These are phyloP conservation scores for Ceratitis capitata DNA, from an alignment of 1,140 invertebrate genomes.

Conservation along the genomic window DNA sequence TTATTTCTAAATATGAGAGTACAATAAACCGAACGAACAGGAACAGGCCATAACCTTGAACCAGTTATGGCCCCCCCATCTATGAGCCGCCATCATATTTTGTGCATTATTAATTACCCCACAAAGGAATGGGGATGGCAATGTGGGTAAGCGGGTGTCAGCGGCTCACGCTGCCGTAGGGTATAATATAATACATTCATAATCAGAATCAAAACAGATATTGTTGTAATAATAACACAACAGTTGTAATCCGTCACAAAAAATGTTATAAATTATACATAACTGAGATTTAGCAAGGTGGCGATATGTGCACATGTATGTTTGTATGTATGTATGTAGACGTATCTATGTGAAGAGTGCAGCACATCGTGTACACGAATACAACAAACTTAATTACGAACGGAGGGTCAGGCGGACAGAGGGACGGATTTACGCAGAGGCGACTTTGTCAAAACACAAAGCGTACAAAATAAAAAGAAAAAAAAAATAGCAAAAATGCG, in stretches of 20 bases:
- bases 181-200: slow-evolving; percentile 54
- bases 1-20: slow-evolving; percentile 46
- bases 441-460: no score
- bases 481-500: slow-evolving; percentile 32
- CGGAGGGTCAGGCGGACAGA: no score
- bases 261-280: slow-evolving; percentile 56
- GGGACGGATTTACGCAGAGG: neutral
- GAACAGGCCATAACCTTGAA: slow-evolving; percentile 62
- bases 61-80: slow-evolving; percentile 40
- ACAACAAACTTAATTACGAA: slow-evolving; percentile 19
- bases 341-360: neutral
- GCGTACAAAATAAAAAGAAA: no score
- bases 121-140: neutral
- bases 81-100: neutral
- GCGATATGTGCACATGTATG: slow-evolving; percentile 54
- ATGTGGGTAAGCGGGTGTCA: neutral
- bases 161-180: slow-evolving; percentile 41
- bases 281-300: slow-evolving; percentile 66
- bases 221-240: slow-evolving; percentile 43
- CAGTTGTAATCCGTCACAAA: slow-evolving; percentile 50
- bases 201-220: slow-evolving; percentile 40
- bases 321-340: no score
- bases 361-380: neutral
- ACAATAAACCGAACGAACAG: slow-evolving; percentile 63
- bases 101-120: slow-evolving; percentile 40